Percentiles rank a stretch among this genome's conserved stretches.
Conservation (phyloP, 2,113 vertebrate genomes). For the Triplophysa dalaica region DNA sequence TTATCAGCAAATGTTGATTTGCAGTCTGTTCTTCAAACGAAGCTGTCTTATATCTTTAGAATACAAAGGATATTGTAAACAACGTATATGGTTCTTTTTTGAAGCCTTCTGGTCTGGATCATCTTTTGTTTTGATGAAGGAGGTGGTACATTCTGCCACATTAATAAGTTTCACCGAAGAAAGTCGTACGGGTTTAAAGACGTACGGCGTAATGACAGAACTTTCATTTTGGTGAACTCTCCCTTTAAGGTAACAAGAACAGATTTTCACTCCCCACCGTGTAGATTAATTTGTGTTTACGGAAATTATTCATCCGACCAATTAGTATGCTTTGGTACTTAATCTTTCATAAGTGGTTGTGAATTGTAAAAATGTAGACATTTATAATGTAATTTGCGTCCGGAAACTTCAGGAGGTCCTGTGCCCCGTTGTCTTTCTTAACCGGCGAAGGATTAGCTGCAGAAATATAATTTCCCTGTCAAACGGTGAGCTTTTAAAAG, state of each 20-base stretch:
- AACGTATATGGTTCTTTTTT: background rate
- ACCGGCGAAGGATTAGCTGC: background rate
- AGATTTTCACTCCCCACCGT: background rate
- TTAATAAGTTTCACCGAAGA: background rate
- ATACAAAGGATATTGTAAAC: background rate
- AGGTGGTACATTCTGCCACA: background rate
- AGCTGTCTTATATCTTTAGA: conserved; percentile 9
- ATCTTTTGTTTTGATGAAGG: background rate
- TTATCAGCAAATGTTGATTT: background rate
- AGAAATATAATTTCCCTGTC: conserved; percentile 32
- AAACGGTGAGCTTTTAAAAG: conserved; percentile 17
- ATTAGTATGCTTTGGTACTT: background rate
- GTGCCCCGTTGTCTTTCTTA: background rate
- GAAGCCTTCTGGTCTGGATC: background rate
- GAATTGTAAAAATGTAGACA: conserved; percentile 5
- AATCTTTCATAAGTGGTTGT: background rate
- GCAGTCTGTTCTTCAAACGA: conserved; percentile 4
- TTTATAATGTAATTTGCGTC: background rate
- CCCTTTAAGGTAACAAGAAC: background rate
- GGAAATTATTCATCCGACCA: background rate
- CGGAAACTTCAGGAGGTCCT: background rate
- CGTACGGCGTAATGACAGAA: too few relatives aligned
- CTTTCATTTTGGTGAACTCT: too few relatives aligned
- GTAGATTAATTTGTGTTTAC: background rate
- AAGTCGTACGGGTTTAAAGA: too few relatives aligned